Percentiles rank a stretch among this genome's conserved stretches.
phyloP scores from a whole-genome alignment of 2,888 invertebrate genomes.

The Cynaeus angustus region DNA sequence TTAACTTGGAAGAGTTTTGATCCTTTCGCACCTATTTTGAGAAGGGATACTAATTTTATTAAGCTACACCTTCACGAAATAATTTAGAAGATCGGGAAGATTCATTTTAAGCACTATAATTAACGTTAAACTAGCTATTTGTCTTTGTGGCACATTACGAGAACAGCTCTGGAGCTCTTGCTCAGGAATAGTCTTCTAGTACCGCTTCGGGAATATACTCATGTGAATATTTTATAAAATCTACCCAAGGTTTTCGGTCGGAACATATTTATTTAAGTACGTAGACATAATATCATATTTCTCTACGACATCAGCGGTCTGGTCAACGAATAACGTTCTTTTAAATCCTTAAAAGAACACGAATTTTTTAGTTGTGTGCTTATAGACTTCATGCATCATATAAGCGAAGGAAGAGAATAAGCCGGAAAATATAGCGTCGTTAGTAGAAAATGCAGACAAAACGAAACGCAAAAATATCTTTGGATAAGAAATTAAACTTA shows the following conservation, averaged over 20 bases:
- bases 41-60: conserved; percentile 24
- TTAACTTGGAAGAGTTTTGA: conserved; percentile 39
- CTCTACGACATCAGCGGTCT: conserved; percentile 9
- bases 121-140: conserved; percentile 37
- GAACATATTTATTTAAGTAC: conserved; percentile 26
- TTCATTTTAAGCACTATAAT: conserved; percentile 29
- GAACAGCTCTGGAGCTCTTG: conserved; percentile 19
- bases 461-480: neutral
- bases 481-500: neutral
- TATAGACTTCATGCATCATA: conserved; percentile 8
- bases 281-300: conserved; percentile 11
- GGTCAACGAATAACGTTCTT: conserved; percentile 19
- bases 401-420: conserved; percentile 3
- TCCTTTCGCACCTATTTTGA: conserved; percentile 2
- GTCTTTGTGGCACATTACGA: conserved; percentile 24
- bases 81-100: conserved; percentile 24
- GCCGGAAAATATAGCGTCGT: conserved; percentile 15
- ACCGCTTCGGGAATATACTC: conserved; percentile 27
- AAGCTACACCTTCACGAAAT: conserved; percentile 17
- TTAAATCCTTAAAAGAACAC: conserved; percentile 14
- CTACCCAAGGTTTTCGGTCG: conserved; percentile 13
- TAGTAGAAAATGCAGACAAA: conserved; percentile 3
- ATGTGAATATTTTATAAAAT: conserved; percentile 24
- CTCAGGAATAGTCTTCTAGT: conserved; percentile 22
- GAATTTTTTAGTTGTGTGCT: conserved; percentile 6